Conservation (phyloP, 2,888 invertebrate species). For the Pediacus dermestoides region DNA sequence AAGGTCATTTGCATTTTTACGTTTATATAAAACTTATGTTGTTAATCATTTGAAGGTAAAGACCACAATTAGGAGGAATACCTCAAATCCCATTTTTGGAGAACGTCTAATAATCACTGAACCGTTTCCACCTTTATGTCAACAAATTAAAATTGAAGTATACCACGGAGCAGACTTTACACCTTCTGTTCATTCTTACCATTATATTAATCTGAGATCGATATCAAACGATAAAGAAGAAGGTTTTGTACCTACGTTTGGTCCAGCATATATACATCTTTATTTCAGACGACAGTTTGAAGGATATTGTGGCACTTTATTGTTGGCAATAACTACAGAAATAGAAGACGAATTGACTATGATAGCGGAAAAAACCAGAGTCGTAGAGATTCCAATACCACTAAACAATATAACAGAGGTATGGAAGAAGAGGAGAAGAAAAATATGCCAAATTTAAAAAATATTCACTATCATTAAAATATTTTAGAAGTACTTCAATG, state of each 20-base stretch:
- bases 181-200: conserved; percentile 52
- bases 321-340: conserved; percentile 69
- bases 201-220: conserved; percentile 56
- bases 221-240: conserved; percentile 60
- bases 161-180: conserved; percentile 43
- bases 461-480: too few relatives aligned
- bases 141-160: conserved; percentile 67
- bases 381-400: too few relatives aligned
- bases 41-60: too few relatives aligned
- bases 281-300: conserved; percentile 62
- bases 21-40: too few relatives aligned
- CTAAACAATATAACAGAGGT: too few relatives aligned
- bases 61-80: conserved; percentile 62
- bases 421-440: too few relatives aligned
- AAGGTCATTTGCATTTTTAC: too few relatives aligned
- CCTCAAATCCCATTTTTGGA: conserved; percentile 66
- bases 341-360: conserved; percentile 40
- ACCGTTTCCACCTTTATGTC: conserved; percentile 77
- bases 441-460: too few relatives aligned
- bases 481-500: too few relatives aligned
- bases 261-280: conserved; percentile 76
- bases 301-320: conserved; percentile 67
- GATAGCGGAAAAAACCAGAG: too few relatives aligned
- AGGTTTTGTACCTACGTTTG: conserved; percentile 76
- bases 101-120: conserved; percentile 75